Evolutionary conservation across 2,113 vertebrate genomes (phyloP).

Genomic region (Thermophis baileyi): DNA sequence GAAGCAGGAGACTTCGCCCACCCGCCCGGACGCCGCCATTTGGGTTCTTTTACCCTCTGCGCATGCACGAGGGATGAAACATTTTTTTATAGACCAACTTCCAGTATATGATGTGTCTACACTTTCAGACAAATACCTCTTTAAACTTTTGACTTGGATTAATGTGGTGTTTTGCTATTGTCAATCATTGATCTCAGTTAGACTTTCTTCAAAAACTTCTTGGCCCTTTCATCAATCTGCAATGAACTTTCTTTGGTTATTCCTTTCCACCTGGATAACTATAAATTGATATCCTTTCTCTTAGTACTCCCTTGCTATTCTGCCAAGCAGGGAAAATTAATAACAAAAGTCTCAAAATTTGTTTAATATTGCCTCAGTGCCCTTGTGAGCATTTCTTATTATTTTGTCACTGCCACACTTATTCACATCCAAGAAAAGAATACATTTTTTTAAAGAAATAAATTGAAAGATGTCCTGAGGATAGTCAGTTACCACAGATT

Average conservation of each 20-base stretch:
- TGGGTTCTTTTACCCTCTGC: too few species aligned
- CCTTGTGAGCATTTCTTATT: conserved; percentile 37
- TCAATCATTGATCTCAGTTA: too few species aligned
- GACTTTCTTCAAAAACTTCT: conserved; percentile 1
- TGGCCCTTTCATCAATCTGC: background rate
- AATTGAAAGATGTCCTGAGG: conserved; percentile 16
- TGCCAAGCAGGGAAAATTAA: conserved; percentile 57
- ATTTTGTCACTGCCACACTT: conserved; percentile 38
- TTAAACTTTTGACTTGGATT: background rate
- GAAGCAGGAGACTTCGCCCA: too few species aligned
- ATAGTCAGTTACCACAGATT: background rate
- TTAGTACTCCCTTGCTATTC: conserved; percentile 43
- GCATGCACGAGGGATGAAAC: conserved; percentile 52
- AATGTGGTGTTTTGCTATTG: background rate
- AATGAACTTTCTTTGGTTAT: conserved; percentile 25
- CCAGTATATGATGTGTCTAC: conserved; percentile 25
- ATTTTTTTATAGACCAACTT: conserved; percentile 33
- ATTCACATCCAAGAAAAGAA: conserved; percentile 33
- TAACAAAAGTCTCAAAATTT: conserved; percentile 51
- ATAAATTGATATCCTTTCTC: conserved; percentile 26
- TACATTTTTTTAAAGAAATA: conserved; percentile 15
- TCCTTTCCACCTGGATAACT: conserved; percentile 43
- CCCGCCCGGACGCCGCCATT: too few species aligned
- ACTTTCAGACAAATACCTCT: background rate
- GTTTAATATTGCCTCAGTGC: conserved; percentile 43